phyloP scores from a whole-genome alignment of 2,888 invertebrate genomes.

The Alitta virens region DNA sequence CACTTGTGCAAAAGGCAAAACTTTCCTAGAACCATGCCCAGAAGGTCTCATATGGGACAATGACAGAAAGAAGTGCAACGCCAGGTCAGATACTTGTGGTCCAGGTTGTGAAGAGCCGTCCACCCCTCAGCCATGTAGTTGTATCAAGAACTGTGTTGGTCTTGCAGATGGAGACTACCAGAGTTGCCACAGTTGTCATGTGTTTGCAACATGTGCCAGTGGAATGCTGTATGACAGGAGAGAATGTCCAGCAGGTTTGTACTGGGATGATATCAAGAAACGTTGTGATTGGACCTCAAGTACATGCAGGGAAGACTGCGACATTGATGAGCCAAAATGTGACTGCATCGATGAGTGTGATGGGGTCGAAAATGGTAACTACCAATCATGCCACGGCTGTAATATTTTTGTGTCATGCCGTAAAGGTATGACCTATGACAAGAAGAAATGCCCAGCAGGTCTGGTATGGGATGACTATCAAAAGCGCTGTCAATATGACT shows the following conservation, averaged over 20 bases:
- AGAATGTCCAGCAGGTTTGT: background rate
- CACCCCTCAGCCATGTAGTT: background rate
- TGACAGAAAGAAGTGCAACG: too few species aligned
- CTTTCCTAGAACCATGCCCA: too few species aligned
- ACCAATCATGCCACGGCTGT: slow-evolving; percentile 16
- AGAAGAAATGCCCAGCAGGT: slow-evolving; percentile 3
- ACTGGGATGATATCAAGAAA: slow-evolving; percentile 25
- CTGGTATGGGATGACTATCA: slow-evolving; percentile 12
- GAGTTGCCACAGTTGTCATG: slow-evolving; percentile 33
- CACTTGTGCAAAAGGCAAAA: slow-evolving; percentile 32
- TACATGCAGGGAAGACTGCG: slow-evolving; percentile 26
- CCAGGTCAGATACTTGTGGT: too few species aligned
- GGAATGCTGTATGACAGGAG: slow-evolving; percentile 10
- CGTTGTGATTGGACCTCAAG: slow-evolving; percentile 32
- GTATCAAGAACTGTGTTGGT: slow-evolving; percentile 2
- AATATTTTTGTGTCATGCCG: slow-evolving; percentile 7
- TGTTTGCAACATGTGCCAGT: slow-evolving; percentile 18
- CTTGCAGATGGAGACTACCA: slow-evolving; percentile 19
- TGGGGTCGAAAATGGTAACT: slow-evolving; percentile 14
- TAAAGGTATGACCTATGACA: slow-evolving; percentile 3
- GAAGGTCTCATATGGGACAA: too few species aligned
- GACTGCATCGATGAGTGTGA: slow-evolving; percentile 8
- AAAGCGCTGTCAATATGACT: slow-evolving; percentile 8
- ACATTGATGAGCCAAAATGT: slow-evolving; percentile 31
- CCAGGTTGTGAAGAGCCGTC: background rate